Percentiles rank a stretch among this genome's conserved stretches.
Evolutionary conservation across 2,113 vertebrate species (phyloP).

Genomic region (Brachyhypopomus occidentalis): DNA sequence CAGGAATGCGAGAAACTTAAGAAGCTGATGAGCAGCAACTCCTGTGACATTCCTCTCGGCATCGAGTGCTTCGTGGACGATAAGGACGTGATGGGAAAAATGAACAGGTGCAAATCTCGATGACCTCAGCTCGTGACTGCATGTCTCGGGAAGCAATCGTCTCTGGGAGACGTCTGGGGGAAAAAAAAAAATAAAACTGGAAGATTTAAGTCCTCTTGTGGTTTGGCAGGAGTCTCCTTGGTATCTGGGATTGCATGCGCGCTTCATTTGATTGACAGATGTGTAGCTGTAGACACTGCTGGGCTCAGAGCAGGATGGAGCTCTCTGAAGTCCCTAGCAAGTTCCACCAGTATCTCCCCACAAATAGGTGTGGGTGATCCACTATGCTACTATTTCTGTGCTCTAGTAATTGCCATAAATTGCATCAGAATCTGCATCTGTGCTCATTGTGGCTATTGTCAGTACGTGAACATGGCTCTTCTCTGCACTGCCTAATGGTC

Average conservation of each 20-base stretch:
- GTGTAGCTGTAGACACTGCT: neutral
- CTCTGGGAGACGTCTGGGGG: neutral
- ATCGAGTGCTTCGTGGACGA: conserved; percentile 85
- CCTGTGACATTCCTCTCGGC: conserved; percentile 77
- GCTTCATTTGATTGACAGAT: conserved; percentile 13
- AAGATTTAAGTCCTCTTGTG: neutral
- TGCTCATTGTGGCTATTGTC: too few species aligned
- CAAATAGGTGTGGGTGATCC: too few species aligned
- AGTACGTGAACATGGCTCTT: too few species aligned
- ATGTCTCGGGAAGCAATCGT: neutral
- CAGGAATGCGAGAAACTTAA: conserved; percentile 84
- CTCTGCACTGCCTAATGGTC: too few species aligned
- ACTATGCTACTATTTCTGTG: too few species aligned
- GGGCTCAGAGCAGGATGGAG: neutral
- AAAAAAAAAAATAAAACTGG: neutral
- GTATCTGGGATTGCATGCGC: neutral
- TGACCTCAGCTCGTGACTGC: neutral
- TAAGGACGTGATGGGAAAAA: conserved; percentile 77
- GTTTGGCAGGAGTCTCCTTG: neutral
- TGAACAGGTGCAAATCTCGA: conserved; percentile 72
- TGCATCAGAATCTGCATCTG: too few species aligned
- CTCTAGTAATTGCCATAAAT: too few species aligned
- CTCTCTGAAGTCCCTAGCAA: neutral
- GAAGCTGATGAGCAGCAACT: conserved; percentile 83
- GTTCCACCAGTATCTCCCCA: neutral